Evolutionary conservation across 2,113 vertebrate species (phyloP), one percentile per base, ranked within the genome.

Genomic region (Synodontis membranacea): DNA sequence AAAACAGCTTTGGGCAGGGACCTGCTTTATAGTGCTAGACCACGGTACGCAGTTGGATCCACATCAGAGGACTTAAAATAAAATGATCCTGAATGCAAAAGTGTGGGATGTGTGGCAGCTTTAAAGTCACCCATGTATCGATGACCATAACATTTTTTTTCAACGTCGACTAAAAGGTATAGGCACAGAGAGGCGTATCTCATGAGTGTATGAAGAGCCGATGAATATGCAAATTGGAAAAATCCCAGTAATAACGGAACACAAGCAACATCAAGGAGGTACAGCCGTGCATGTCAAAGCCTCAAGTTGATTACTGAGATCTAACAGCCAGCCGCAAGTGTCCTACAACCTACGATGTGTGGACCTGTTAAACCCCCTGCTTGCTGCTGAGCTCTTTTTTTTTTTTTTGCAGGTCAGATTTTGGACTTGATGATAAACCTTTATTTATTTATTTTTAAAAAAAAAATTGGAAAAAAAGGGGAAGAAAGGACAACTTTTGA

Each of bases 21-120:
- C 34, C 54, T 60, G 5, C 52, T 75, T 52, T 21, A 76, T 19
- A 62, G 10, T 0, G 19, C 37, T 44, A 76, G 25, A 76, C 70
- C 42, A 62, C 17, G 14, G 39, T 34, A 48, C 37, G 4, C 19
- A 62, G 15, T 62, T 37, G 39, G n/a, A 84, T 66, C 60, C 44
- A 83, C 58, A 82, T 84, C 83, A 74, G 50, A 54, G 83, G 34
- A 58, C 46, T 52, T 68, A n/a, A n/a, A n/a, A n/a, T 54, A 62
- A 9, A 42, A 9, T 25, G 37, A 25, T 66, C 34, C 12, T 6
- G 31, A 83, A 83, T 83, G 64, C 70, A 74, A 74, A 74, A 15
- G n/a, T 15, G 39, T 75, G 42, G 42, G 39, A 28, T 25, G 70
- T 11, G 68, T 25, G 21, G 70, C 70, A 44, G 39, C 42, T 74